Evolutionary conservation across 2,113 vertebrate species (phyloP), one percentile per base, ranked within the genome.

Genomic region (Protomyctophum bolini): DNA sequence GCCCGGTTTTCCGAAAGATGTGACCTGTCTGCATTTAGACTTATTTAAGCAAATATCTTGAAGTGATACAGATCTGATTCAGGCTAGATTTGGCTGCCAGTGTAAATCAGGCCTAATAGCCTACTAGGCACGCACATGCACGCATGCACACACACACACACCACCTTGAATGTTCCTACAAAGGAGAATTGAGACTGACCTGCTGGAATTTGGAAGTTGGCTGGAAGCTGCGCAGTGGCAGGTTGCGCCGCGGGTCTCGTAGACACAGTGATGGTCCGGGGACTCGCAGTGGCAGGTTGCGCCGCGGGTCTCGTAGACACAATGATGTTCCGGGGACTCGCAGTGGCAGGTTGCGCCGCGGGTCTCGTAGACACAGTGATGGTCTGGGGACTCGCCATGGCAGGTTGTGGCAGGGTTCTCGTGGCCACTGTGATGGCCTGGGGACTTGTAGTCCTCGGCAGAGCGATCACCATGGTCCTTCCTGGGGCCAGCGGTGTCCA

Each of bases 191-290:
- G 2, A 4, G 6, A 15, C 94, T 80, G 89, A 98, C 97, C 97
- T 91, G 94, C 84, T 11, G 95, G 95, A 55, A 98, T 94, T 80
- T 97, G 96, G 67, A 98, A 86, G 77, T 94, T 95, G 7, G 95
- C 89, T 15, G 95, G 95, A 12, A 98, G 61, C 66, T 93, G 95
- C 2, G 95, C 68, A 1, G 94, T 74, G 1, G 91, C 56, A 0
- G 91, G 65, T 62, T 68, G 88, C 7, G 91, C 82, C 7, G 87
- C 68, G 33, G 33, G 3, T 57, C 90, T 90, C 3, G 86, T 67
- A 45, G 86, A 48, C 70, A 94, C 78, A 0, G 85, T 52, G 29
- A 87, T 85, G 0, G 91, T 68, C 67, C 87, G 92, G 6, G 92
- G 77, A 10, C 87, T 67, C 0, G 92, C 70, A 58, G 91, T 58